Conservation (phyloP, 1,140 invertebrate species). For the Drosophila lowei region DNA sequence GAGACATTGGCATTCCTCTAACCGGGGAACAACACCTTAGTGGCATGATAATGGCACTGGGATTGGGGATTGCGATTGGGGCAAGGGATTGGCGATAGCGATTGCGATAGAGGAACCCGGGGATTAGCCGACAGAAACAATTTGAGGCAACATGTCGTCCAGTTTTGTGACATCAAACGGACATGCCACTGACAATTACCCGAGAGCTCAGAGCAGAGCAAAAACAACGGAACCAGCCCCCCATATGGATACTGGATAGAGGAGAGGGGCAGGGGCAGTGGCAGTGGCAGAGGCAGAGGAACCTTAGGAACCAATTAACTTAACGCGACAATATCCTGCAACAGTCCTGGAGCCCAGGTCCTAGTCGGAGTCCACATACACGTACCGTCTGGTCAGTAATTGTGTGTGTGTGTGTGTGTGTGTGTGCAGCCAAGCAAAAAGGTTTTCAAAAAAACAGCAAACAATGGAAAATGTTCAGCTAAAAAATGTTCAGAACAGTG, state of each 20-base stretch:
- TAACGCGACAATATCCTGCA: conserved; percentile 74
- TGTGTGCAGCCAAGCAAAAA: conserved; percentile 66
- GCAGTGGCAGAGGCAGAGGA: conserved; percentile 11
- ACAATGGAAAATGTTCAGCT: conserved; percentile 35
- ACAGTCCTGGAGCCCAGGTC: conserved; percentile 11
- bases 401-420: conserved; percentile 13
- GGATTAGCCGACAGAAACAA: conserved; percentile 45
- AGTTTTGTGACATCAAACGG: conserved; percentile 68
- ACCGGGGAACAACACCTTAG: conserved; percentile 53
- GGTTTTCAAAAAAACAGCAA: conserved; percentile 43
- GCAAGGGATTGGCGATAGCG: conserved; percentile 29
- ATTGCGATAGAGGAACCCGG: background rate
- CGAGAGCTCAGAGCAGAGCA: conserved; percentile 34
- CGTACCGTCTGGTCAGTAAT: background rate
- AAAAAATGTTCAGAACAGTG: conserved; percentile 55
- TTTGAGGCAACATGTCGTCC: conserved; percentile 60
- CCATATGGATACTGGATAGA: too few relatives aligned
- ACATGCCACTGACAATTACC: conserved; percentile 78
- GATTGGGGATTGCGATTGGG: conserved; percentile 29
- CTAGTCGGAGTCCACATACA: conserved; percentile 11
- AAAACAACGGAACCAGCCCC: conserved; percentile 31
- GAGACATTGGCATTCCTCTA: conserved; percentile 61
- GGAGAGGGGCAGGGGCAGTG: too few relatives aligned
- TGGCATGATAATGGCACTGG: conserved; percentile 48
- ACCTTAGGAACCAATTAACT: conserved; percentile 64